phyloP scores from a whole-genome alignment of 2,797 vertebrate genomes.

The Phrynocephalus forsythii region DNA sequence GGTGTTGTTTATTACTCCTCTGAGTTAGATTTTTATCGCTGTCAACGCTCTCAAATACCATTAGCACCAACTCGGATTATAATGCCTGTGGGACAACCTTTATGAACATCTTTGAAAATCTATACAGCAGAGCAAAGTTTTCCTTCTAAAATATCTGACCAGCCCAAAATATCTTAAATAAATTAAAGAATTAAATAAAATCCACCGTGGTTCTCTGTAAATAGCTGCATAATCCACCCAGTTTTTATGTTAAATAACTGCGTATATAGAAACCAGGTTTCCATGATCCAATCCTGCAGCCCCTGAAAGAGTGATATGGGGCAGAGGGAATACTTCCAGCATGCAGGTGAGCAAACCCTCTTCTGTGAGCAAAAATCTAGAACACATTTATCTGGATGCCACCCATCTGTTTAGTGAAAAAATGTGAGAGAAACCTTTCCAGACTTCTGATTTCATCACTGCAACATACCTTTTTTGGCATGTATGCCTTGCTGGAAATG shows the following conservation, averaged over 20 bases:
- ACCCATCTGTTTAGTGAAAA: not conserved
- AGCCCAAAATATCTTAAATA: not conserved
- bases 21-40: not conserved
- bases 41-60: too few species aligned
- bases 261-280: not conserved
- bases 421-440: not conserved
- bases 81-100: not conserved
- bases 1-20: not conserved
- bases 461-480: slow-evolving; percentile 57
- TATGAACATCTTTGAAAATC: not conserved
- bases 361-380: not conserved
- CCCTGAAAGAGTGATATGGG: not conserved
- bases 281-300: too few species aligned
- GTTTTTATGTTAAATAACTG: not conserved
- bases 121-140: not conserved
- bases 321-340: too few species aligned
- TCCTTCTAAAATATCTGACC: not conserved
- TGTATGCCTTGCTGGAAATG: slow-evolving; percentile 50
- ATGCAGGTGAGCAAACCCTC: not conserved
- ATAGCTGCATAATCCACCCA: not conserved
- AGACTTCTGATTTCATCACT: slow-evolving; percentile 54
- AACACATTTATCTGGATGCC: not conserved
- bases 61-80: too few species aligned
- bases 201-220: not conserved
- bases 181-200: too few species aligned